Conservation (phyloP, 1,140 invertebrate species). For the Subanguina moxae region DNA sequence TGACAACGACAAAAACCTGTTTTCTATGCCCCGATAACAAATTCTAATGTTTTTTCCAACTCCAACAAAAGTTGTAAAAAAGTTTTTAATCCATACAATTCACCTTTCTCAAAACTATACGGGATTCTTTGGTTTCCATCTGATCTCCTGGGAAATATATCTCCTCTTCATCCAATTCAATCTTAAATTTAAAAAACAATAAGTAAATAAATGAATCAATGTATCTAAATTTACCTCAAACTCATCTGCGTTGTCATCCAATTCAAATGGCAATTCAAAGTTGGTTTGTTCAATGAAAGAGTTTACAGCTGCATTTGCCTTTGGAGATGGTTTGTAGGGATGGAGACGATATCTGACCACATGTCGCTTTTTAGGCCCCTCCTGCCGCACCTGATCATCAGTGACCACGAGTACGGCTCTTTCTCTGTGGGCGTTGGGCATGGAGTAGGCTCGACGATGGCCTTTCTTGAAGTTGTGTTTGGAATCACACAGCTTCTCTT, state of each 20-base stretch:
- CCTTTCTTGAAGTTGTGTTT: conserved; percentile 38
- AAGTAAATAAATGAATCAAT: not conserved
- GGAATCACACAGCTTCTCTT: not conserved
- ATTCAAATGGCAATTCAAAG: conserved; percentile 6
- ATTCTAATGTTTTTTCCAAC: too few species aligned
- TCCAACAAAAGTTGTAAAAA: too few species aligned
- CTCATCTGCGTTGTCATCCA: conserved; percentile 28
- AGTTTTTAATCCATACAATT: not conserved
- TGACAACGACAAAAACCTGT: too few species aligned
- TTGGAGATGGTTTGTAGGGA: conserved; percentile 31
- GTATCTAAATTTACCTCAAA: conserved; percentile 14
- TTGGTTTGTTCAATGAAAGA: conserved; percentile 33
- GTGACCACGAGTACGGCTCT: conserved; percentile 30
- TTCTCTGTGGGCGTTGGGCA: conserved; percentile 38
- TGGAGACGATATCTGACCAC: conserved; percentile 31
- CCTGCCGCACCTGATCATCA: conserved; percentile 29
- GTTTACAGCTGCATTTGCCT: conserved; percentile 30
- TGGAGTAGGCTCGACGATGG: conserved; percentile 42
- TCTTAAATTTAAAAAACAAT: conserved; percentile 9
- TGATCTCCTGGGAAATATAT: conserved; percentile 24
- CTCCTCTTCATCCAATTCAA: conserved; percentile 43
- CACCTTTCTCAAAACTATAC: not conserved
- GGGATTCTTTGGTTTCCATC: conserved; percentile 1
- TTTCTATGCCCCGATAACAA: too few species aligned
- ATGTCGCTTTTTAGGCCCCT: conserved; percentile 26